A percentile compares a stretch with the other conserved stretches of the same genome.
Conservation (phyloP, 2,888 invertebrate species). For the Ditylenchus weischeri region DNA sequence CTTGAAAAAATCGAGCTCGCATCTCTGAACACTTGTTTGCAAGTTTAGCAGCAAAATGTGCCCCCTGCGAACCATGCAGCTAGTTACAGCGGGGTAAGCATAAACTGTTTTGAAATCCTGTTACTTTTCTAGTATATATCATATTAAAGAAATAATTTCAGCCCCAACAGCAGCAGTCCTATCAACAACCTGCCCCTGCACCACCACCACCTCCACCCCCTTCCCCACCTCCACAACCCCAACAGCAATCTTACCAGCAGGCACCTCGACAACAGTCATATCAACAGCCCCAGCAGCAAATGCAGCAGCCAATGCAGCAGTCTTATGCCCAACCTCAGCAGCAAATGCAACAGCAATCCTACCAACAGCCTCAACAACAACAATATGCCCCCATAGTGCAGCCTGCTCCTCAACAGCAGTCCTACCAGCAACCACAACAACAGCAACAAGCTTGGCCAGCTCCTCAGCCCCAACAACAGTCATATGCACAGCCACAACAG, state of each 20-base stretch:
- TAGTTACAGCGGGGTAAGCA: too few species aligned
- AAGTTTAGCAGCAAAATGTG: too few species aligned
- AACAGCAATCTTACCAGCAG: too few species aligned
- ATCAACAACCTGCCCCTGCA: background rate
- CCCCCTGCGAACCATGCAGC: too few species aligned
- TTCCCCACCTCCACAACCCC: background rate
- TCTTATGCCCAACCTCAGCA: conserved; percentile 2
- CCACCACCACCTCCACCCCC: background rate
- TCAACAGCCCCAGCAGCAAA: too few species aligned
- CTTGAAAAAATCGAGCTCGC: too few species aligned
- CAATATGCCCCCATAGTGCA: background rate
- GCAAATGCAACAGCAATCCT: background rate
- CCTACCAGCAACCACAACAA: conserved; percentile 6
- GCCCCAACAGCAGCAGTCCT: background rate
- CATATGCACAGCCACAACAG: conserved; percentile 3
- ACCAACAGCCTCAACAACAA: background rate
- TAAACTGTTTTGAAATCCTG: too few species aligned
- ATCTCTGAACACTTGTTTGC: too few species aligned
- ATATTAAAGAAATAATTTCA: too few species aligned
- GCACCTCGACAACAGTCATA: too few species aligned
- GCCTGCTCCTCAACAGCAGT: background rate
- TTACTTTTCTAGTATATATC: too few species aligned
- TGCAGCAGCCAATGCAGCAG: background rate
- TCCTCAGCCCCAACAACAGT: conserved; percentile 3
- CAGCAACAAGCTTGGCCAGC: background rate